Base-by-base conservation (phyloP, 2,797 vertebrate genomes). In the Muraenolepis orangiensis region DNA sequence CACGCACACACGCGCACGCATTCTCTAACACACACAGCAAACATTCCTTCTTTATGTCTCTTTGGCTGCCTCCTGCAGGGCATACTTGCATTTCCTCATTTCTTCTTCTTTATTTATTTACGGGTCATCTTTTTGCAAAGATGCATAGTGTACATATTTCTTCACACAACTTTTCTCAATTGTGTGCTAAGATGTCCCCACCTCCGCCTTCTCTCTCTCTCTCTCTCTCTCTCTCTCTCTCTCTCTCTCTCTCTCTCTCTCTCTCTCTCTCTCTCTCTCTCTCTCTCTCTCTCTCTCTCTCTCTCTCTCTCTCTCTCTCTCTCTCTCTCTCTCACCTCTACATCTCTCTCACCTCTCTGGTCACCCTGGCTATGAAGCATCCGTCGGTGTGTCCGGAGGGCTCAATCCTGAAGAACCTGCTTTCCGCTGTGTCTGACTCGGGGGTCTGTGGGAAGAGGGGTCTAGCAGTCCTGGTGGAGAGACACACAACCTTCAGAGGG, bases 361-460 rank as follows among this genome's bases (percentile, higher is more conserved):
- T 93, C 81, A 98, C 85, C 78, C 96, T 80, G 34, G 96, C 95
- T 16, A 97, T 71, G 82, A 99, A 98, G 88, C 95, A 98, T 81
- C 95, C 94, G 70, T 97, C 96, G 80, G 92, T 94, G 85, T 89
- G 76, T 75, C 93, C 87, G 0, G 95, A 96, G 7, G 93, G 92
- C 69, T 95, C 88, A 6, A 93, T 80, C 82, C 87, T 94, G 90
- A 98, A 95, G 88, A 95, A 96, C 74, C 74, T 88, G 32, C 89
- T 83, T 0, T 76, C 1, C 1, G 78, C 7, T 64, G 79, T 80
- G 72, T 73, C 83, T 42, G 88, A 69, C 2, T 72, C 69, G 0
- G 76, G 29, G 61, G 85, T 72, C 0, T 82, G 83, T 0, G 87
- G 81, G 76, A 91, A 87, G 82, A 89, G 83, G 1, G 92, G 89